These are phyloP conservation scores for Carduelis carduelis DNA, from an alignment of 2,797 vertebrate genomes.

Conservation along the genomic window DNA sequence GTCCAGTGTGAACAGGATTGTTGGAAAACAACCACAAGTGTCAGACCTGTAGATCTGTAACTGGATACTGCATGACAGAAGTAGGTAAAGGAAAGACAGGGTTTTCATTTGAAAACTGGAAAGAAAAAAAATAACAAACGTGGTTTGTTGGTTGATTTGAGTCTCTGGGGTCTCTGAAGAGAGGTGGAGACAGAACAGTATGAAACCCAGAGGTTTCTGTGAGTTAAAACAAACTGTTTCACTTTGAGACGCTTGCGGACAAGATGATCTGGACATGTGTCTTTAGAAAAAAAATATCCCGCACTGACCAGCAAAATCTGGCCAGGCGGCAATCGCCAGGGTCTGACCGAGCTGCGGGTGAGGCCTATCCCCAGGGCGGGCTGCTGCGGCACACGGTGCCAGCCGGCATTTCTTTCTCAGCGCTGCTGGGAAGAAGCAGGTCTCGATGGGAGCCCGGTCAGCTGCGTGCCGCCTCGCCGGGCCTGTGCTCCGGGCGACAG, in stretches of 20 bases:
- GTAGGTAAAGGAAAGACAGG: not conserved
- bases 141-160: not conserved
- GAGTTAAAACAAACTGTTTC: slow-evolving; percentile 4
- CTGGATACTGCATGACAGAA: not conserved
- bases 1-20: not conserved
- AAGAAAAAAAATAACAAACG: not conserved
- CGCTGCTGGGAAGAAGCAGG: not conserved
- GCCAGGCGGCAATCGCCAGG: accelerated
- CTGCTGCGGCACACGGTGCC: not conserved
- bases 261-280: not conserved
- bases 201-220: not conserved
- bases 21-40: not conserved
- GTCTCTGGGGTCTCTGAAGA: not conserved
- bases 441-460: not conserved
- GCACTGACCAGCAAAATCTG: not conserved
- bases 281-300: not conserved
- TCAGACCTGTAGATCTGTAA: not conserved
- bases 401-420: accelerated
- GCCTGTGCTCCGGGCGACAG: not conserved
- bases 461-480: not conserved
- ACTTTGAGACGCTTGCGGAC: not conserved
- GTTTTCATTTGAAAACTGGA: not conserved
- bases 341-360: not conserved
- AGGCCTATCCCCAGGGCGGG: not conserved
- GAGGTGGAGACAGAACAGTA: not conserved